phyloP scores from a whole-genome alignment of 1,140 invertebrate genomes.

The Meloidogyne hapla region DNA sequence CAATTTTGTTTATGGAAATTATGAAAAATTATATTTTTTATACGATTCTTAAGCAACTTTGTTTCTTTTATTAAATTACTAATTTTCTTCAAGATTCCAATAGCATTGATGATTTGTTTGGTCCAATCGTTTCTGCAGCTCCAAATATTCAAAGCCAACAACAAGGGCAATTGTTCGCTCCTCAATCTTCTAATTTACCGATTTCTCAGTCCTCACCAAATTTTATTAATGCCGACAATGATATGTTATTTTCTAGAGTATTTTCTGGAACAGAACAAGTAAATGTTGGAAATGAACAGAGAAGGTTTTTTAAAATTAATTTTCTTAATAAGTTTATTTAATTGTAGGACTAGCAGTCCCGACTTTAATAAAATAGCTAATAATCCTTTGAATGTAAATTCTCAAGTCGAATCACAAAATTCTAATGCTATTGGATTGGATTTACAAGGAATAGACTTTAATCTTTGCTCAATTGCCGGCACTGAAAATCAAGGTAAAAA shows the following conservation, averaged over 20 bases:
- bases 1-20: no score
- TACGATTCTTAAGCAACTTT: no score
- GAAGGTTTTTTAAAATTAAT: neutral
- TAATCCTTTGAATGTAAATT: conserved; percentile 1
- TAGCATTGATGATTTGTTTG: conserved; percentile 35
- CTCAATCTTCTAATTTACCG: neutral
- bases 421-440: neutral
- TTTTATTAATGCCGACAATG: neutral
- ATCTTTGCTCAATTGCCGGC: conserved; percentile 2
- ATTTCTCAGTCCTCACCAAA: conserved; percentile 1
- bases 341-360: neutral
- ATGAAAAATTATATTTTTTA: no score
- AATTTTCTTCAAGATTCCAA: neutral
- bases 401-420: neutral
- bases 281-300: conserved; percentile 3
- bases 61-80: neutral
- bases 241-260: neutral
- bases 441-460: conserved; percentile 15
- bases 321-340: neutral
- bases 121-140: conserved; percentile 6
- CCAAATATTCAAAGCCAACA: neutral
- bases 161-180: neutral
- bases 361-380: neutral
- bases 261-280: neutral
- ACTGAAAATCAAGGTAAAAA: conserved; percentile 16